Evolutionary conservation across 2,888 invertebrate genomes (phyloP).

Genomic region (Drosophila stalkeri): DNA sequence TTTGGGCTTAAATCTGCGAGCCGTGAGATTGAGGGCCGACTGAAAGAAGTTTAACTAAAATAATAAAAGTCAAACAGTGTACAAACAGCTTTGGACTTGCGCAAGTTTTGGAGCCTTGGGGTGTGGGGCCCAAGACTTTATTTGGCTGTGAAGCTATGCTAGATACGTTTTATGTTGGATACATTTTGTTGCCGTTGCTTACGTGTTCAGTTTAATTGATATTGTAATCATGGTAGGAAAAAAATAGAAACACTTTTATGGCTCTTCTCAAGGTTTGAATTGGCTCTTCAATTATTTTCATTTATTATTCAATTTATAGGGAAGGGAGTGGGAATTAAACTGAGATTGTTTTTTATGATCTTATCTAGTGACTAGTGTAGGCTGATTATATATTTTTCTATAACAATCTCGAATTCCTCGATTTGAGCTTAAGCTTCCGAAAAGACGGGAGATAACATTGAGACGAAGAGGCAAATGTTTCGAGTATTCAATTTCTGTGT

Average conservation of each 20-base stretch:
- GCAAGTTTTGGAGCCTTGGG: conserved; percentile 14
- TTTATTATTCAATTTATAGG: not conserved
- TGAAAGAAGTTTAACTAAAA: conserved; percentile 72
- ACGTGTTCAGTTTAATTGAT: conserved; percentile 66
- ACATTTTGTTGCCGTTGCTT: conserved; percentile 24
- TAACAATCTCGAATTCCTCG: not conserved
- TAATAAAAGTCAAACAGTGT: conserved; percentile 76
- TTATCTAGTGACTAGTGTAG: not conserved
- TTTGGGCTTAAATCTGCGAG: conserved; percentile 57
- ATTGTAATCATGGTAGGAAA: conserved; percentile 10
- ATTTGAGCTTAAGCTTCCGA: no score
- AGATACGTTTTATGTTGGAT: conserved; percentile 25
- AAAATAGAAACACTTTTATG: not conserved
- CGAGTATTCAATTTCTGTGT: no score
- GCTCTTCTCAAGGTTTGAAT: not conserved
- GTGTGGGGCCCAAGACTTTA: conserved; percentile 44
- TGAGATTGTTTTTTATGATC: not conserved
- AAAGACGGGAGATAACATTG: no score
- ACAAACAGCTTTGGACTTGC: conserved; percentile 62
- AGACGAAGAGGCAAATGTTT: not conserved
- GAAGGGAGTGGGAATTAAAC: not conserved
- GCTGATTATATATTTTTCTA: not conserved
- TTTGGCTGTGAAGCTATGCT: conserved; percentile 29
- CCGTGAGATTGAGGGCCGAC: conserved; percentile 25
- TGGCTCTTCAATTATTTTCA: not conserved